A percentile compares a stretch with the other conserved stretches of the same genome.
Evolutionary conservation across 2,888 invertebrate species (phyloP).

Genomic region (Dascillus cervinus): DNA sequence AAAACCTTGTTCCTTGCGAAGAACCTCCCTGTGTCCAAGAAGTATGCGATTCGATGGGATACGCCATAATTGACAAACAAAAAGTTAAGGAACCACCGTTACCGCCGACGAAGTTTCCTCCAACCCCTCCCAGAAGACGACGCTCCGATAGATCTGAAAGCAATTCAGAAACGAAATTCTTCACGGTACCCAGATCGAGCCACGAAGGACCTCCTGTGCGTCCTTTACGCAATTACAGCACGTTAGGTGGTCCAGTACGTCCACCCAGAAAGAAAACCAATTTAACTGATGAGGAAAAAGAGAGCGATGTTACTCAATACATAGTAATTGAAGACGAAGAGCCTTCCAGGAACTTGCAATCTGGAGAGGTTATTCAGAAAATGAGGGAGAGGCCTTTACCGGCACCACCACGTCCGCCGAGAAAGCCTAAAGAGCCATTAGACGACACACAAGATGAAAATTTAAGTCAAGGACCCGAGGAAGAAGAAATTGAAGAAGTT

Average conservation of each 20-base stretch:
- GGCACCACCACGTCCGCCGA: conserved; percentile 77
- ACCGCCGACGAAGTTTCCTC: conserved; percentile 55
- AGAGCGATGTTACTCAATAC: conserved; percentile 49
- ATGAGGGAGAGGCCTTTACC: conserved; percentile 83
- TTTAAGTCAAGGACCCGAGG: conserved; percentile 14
- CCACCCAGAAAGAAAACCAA: conserved; percentile 44
- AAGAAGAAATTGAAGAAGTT: conserved; percentile 47
- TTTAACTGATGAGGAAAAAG: conserved; percentile 35
- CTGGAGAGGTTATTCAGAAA: conserved; percentile 68
- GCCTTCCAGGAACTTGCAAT: conserved; percentile 55
- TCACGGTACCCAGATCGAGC: conserved; percentile 55
- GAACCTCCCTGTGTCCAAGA: conserved; percentile 38
- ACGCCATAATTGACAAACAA: conserved; percentile 70
- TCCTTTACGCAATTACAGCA: conserved; percentile 54
- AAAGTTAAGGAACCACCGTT: conserved; percentile 42
- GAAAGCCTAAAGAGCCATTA: conserved; percentile 36
- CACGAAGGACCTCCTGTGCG: conserved; percentile 48
- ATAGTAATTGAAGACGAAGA: conserved; percentile 56
- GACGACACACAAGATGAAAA: conserved; percentile 35
- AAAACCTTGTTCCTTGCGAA: conserved; percentile 37
- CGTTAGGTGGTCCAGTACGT: conserved; percentile 56
- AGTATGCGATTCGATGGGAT: conserved; percentile 49
- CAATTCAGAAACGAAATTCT: conserved; percentile 53
- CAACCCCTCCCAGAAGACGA: conserved; percentile 26
- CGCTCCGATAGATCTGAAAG: conserved; percentile 46